These are phyloP conservation scores for Acanthosepion lycidas DNA, from an alignment of 2,888 invertebrate species.

Conservation along the genomic window DNA sequence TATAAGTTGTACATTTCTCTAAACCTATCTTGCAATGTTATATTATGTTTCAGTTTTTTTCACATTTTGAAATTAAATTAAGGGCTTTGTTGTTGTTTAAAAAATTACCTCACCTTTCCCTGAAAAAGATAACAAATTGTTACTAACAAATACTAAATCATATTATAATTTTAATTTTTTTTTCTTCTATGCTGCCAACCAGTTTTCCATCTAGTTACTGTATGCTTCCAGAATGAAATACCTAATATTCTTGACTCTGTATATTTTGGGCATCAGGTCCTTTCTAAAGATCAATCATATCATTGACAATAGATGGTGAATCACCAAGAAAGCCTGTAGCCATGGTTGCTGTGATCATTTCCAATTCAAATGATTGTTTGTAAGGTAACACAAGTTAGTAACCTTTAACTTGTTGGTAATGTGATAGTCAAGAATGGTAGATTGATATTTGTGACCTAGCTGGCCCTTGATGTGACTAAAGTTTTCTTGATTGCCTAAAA, in stretches of 20 bases:
- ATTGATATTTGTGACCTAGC: neutral
- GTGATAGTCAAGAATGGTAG: neutral
- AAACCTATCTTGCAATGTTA: no score
- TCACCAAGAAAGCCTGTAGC: neutral
- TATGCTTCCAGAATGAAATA: neutral
- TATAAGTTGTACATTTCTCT: no score
- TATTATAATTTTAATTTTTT: neutral
- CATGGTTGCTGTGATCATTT: neutral
- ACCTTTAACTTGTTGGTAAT: neutral
- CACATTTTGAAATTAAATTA: no score
- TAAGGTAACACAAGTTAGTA: neutral
- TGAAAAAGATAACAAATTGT: neutral
- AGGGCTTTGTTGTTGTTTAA: no score
- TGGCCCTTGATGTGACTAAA: neutral
- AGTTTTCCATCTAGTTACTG: no score
- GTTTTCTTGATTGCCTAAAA: neutral
- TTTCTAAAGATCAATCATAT: neutral
- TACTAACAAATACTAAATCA: neutral
- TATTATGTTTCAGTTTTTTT: no score
- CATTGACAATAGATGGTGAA: neutral
- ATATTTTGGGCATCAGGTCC: neutral
- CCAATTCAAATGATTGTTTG: constrained; percentile 16
- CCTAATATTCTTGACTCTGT: neutral
- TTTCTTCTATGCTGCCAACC: no score
- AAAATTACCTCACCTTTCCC: no score